Base-by-base conservation (phyloP, 2,797 vertebrate species). In the Pseudomugil gertrudae region DNA sequence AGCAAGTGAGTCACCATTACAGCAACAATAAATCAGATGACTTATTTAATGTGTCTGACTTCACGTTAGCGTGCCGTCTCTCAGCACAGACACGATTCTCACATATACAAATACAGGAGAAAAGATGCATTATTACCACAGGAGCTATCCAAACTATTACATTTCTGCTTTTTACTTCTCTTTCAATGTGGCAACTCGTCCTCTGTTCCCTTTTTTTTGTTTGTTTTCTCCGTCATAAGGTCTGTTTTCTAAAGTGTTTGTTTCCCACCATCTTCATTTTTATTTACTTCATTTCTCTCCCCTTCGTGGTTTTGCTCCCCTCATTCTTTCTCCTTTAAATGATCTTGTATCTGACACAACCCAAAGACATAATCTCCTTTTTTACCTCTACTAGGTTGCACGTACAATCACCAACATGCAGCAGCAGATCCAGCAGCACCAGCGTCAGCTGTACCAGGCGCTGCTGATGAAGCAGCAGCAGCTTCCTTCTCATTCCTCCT, bases 391-490 rank as follows among this genome's bases (percentile, higher is more conserved):
- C 48, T 87, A 99, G 97, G 97, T 98, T 94, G 98, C 98, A 94
- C 97, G 97, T 95, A 98, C 97, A 98, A 99, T 99, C 97, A 98
- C 96, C 92, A 98, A 98, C 95, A 98, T 99, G 96, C 97, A 99
- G 95, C 98, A 99, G 95, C 98, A 99, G 95, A 99, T 99, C 94
- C 98, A 99, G 94, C 97, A 99, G 95, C 98, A 99, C 95, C 98
- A 99, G 94, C 96, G 98, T 87, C 98, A 99, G 95, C 95, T 99
- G 92, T 97, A 97, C 93, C 98, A 99, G 94, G 96, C 97, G 86
- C 94, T 99, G 93, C 94, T 99, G 83, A 95, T 95, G 94, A 99
- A 99, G 94, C 97, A 97, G 93, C 96, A 97, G 93, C 96, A 96
- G 84, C 86, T 87, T 76, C 90, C 89, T 85, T 88, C 90, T 68